Base-by-base conservation (phyloP, 2,888 invertebrate species). In the Eupelmus urozonus region DNA sequence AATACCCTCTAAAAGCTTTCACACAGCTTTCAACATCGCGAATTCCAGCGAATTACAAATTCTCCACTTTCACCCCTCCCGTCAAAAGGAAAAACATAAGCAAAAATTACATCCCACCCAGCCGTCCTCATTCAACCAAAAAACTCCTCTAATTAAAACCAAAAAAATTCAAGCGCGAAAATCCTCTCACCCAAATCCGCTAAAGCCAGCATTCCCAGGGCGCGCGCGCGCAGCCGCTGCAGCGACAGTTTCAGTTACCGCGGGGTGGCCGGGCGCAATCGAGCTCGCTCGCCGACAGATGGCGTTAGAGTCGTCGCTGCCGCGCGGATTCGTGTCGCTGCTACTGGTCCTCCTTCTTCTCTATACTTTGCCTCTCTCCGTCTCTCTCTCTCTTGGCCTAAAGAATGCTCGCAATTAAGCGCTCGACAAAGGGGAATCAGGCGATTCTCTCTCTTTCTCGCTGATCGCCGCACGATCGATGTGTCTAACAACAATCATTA, bases 401-500 rank as follows among this genome's bases (percentile, higher is more conserved):
- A 34, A 34, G 34, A 34, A 34, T 34, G 66, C 71, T 40, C 27
- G 72, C 72, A 72, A 79, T 76, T 72, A 75, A 79, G 60, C 42
- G 65, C 2, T 11, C 34, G 51, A 49, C 71, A 69, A 74, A 63
- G 34, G 55, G 13, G 42, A 69, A 49, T 63, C 45, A 42, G 57
- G n/a, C 49, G 67, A 73, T 69, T 74, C 45, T 55, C 25, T n/a
- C 20, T 51, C 18, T 76, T 23, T 18, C 5, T 16, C 16, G 45
- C 16, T 45, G 16, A 13, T 2, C 13, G 45, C 2, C 45, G 2
- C 13, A 45, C 16, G 16, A 7, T 7, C 13, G 13, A 45, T 2
- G 13, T 69, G 67, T 74, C 63, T 42, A 60, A 45, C 71, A 75
- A 72, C 72, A 67, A 72, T 76, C 71, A 62, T 76, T 76, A 76